Conservation (phyloP, 1,140 invertebrate genomes). For the Leguminivora glycinivorella region DNA sequence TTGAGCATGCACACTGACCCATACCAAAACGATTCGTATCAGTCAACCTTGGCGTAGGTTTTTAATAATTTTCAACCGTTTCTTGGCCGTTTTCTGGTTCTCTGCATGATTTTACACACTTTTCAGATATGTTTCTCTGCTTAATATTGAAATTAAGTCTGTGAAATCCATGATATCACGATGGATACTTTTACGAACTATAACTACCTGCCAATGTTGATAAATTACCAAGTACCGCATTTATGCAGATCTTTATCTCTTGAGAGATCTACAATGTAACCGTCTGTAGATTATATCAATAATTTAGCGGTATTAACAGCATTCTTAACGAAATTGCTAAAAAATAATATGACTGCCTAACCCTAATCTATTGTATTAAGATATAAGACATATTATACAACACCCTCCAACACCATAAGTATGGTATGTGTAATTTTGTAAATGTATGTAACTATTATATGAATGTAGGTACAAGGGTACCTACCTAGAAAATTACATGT, state of each 20-base stretch:
- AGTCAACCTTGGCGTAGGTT: constrained; percentile 4
- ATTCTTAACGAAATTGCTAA: no score
- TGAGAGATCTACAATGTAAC: background rate
- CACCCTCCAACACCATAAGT: no score
- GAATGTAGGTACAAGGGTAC: no score
- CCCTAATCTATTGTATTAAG: no score
- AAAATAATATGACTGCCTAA: no score
- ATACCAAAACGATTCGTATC: constrained; percentile 6
- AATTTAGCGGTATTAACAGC: background rate
- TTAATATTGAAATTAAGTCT: background rate
- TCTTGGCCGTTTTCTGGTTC: background rate
- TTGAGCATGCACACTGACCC: background rate
- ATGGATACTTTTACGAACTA: background rate
- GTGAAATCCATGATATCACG: background rate
- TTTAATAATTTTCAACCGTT: constrained; percentile 11
- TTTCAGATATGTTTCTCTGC: background rate
- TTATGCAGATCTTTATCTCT: constrained; percentile 9
- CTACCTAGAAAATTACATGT: no score
- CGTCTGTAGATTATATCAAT: background rate
- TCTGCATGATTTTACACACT: background rate
- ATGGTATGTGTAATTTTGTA: no score
- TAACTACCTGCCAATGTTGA: constrained; percentile 21
- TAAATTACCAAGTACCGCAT: constrained; percentile 15
- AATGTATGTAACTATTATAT: no score
- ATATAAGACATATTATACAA: no score